Conservation (phyloP, 2,888 invertebrate genomes). For the Eilema sororculum region DNA sequence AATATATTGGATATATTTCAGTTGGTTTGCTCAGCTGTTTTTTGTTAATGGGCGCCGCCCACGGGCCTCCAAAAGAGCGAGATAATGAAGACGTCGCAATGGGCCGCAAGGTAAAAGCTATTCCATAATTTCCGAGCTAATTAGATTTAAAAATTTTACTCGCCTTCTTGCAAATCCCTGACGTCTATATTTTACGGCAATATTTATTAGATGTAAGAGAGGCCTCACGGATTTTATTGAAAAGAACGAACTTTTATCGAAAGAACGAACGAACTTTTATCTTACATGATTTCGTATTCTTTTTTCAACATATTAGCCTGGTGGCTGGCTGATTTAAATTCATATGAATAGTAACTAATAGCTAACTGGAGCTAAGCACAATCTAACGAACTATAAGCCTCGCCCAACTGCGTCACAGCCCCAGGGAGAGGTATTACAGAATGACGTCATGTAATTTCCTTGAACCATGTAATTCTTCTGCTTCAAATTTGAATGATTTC, state of each 20-base stretch:
- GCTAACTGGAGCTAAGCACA: no score
- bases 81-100: slow-evolving; percentile 80
- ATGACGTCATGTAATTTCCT: slow-evolving; percentile 1
- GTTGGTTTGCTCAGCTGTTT: slow-evolving; percentile 57
- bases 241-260: not conserved
- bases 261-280: no score
- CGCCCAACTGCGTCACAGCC: not conserved
- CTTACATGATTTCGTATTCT: no score
- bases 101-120: slow-evolving; percentile 79
- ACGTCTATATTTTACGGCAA: not conserved
- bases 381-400: not conserved
- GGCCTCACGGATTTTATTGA: not conserved
- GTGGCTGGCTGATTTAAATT: no score
- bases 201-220: not conserved
- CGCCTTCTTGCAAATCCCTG: not conserved
- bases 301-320: no score
- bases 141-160: slow-evolving; percentile 14
- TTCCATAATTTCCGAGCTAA: slow-evolving; percentile 16
- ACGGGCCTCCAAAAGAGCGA: slow-evolving; percentile 77
- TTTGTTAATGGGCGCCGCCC: slow-evolving; percentile 54
- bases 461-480: not conserved
- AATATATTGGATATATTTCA: slow-evolving; percentile 41
- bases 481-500: slow-evolving; percentile 7
- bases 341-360: no score
- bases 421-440: not conserved